Evolutionary conservation across 2,113 vertebrate species (phyloP), one percentile per base, ranked within the genome.

Genomic region (Eurystomus gularis): DNA sequence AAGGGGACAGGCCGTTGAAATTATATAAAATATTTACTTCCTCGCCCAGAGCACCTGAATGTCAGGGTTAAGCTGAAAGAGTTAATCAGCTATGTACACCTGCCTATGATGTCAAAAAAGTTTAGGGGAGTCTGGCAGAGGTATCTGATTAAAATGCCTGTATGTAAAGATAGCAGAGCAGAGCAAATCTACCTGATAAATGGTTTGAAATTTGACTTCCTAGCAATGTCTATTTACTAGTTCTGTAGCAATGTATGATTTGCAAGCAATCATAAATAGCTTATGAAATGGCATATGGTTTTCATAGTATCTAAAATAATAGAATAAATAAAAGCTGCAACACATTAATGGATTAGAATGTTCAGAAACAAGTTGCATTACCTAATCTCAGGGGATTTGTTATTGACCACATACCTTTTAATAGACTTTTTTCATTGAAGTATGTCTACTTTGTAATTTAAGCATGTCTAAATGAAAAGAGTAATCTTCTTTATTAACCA

Each of bases 371-470:
- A 14, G 19, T 17, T 77, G 8, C 18, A 24, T 82, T 88, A 54
- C 11, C 65, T 49, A 72, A 19, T 10, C n/a, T 81, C 8, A 8
- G 1, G 3, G 1, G 0, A 37, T 79, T 83, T 80, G 4, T 49
- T 57, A 49, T 18, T 86, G 42, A 69, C 14, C 8, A 42, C 12
- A 35, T 26, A 61, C 3, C 2, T 64, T 86, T 69, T 48, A 57
- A 79, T 17, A 72, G 52, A 69, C 5, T 37, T 73, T 82, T 83
- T 69, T n/a, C 9, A 35, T 4, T 84, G 18, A 73, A 77, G 7
- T 81, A 28, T 31, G 6, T 49, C 61, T 92, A 10, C 16, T 90
- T 87, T 82, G 7, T 49, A 8, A 37, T 86, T 92, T 80, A 64
- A 82, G 54, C 58, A 69, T 49, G 8, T 21, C 18, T 33, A 64